phyloP scores from a whole-genome alignment of 2,113 vertebrate genomes.

The Actinemys pallida region DNA sequence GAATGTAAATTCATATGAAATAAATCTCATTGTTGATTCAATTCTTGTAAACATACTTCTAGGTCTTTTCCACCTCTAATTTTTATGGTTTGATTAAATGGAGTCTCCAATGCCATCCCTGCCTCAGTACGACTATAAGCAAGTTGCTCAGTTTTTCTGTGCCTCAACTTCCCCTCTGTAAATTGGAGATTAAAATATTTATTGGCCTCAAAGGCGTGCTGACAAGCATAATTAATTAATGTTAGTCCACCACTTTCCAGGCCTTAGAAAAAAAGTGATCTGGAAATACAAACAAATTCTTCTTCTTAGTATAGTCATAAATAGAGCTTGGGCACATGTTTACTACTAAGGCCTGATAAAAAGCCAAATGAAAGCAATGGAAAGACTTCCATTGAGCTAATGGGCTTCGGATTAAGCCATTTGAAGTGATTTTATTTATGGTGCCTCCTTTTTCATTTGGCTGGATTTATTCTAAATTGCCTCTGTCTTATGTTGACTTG shows the following conservation, averaged over 20 bases:
- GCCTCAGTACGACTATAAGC: background rate
- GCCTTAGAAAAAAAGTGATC: background rate
- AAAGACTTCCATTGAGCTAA: background rate
- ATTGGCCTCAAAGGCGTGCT: background rate
- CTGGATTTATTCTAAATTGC: background rate
- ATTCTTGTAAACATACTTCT: background rate
- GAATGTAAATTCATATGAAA: background rate
- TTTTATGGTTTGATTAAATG: background rate
- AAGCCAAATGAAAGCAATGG: background rate
- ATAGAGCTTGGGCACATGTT: background rate
- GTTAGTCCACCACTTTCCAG: background rate
- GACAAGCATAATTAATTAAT: background rate
- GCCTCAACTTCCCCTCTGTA: background rate
- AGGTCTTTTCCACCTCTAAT: background rate
- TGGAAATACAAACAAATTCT: constrained; percentile 14
- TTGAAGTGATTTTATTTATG: background rate
- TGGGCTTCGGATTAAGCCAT: background rate
- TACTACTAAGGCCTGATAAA: background rate
- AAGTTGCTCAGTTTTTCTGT: background rate
- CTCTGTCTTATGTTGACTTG: background rate
- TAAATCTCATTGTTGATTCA: background rate
- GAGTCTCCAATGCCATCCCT: background rate
- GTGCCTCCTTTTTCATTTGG: background rate
- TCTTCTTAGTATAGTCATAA: background rate
- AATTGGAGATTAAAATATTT: constrained; percentile 24